phyloP scores from a whole-genome alignment of 2,113 vertebrate genomes.

The Tragulus kanchil region DNA sequence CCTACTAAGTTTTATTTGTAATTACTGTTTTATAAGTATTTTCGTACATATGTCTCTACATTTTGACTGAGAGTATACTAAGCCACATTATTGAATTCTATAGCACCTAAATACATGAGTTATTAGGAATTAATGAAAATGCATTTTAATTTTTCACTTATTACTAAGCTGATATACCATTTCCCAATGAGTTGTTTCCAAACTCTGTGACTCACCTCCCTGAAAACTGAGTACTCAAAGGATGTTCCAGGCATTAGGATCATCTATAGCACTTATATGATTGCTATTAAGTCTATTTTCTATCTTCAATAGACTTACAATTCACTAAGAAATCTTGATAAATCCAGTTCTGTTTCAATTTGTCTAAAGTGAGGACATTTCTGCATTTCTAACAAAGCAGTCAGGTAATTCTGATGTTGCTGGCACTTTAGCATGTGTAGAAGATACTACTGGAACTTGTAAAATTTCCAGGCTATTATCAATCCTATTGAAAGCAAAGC shows the following conservation, averaged over 20 bases:
- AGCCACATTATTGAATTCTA: background rate
- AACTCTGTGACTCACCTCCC: background rate
- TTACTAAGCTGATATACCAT: background rate
- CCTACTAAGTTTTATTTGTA: background rate
- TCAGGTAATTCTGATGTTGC: background rate
- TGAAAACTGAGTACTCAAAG: background rate
- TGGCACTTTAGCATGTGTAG: background rate
- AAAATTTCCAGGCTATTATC: background rate
- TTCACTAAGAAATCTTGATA: background rate
- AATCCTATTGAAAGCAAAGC: background rate
- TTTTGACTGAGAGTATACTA: background rate
- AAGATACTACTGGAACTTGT: background rate
- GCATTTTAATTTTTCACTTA: background rate
- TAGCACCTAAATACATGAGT: background rate
- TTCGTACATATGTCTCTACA: background rate
- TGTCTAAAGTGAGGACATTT: background rate
- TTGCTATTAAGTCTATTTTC: background rate
- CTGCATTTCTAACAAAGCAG: background rate
- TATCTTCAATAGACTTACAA: background rate
- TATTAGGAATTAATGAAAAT: background rate
- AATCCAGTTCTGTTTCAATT: background rate
- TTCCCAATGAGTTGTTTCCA: background rate
- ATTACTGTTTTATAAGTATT: background rate
- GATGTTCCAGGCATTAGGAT: background rate
- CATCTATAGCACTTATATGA: too few relatives aligned